A percentile compares a stretch with the other conserved stretches of the same genome.
Conservation (phyloP, 1,140 invertebrate species). For the Hyles euphorbiae region DNA sequence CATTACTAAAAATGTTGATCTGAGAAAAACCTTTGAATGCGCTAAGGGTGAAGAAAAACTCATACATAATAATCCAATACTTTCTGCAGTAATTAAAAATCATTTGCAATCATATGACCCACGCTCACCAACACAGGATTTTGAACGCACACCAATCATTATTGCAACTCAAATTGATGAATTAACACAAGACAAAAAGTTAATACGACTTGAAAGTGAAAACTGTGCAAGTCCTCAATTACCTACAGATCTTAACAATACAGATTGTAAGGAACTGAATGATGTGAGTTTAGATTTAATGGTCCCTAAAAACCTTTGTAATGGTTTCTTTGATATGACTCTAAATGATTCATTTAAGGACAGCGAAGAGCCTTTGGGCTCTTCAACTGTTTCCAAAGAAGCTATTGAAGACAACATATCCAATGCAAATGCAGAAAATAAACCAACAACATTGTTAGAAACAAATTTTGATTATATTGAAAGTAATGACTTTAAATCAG, state of each 20-base stretch:
- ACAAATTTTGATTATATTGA: slow-evolving; percentile 73
- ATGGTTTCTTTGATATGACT: slow-evolving; percentile 53
- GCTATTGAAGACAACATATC: slow-evolving; percentile 53
- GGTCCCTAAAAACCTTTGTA: slow-evolving; percentile 58
- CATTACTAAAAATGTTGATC: slow-evolving; percentile 66
- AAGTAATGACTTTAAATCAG: slow-evolving; percentile 37
- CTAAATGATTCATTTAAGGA: slow-evolving; percentile 56
- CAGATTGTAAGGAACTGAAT: slow-evolving; percentile 30
- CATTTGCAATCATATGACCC: slow-evolving; percentile 67
- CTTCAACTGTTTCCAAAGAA: slow-evolving; percentile 62
- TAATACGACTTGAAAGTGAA: slow-evolving; percentile 25
- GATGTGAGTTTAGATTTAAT: slow-evolving; percentile 43
- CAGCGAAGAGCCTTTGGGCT: slow-evolving; percentile 51
- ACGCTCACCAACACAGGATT: slow-evolving; percentile 62
- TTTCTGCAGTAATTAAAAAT: slow-evolving; percentile 67
- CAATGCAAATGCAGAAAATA: slow-evolving; percentile 21
- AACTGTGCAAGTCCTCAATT: slow-evolving; percentile 50
- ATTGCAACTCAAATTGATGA: slow-evolving; percentile 41
- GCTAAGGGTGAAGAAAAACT: slow-evolving; percentile 51
- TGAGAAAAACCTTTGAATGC: slow-evolving; percentile 63
- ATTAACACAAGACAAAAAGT: slow-evolving; percentile 28
- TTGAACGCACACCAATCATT: slow-evolving; percentile 64
- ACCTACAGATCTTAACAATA: slow-evolving; percentile 34
- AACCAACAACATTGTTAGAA: slow-evolving; percentile 55
- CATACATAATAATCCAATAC: slow-evolving; percentile 64